Evolutionary conservation across 2,888 invertebrate species (phyloP).

Genomic region (Dicyrtomina minuta): DNA sequence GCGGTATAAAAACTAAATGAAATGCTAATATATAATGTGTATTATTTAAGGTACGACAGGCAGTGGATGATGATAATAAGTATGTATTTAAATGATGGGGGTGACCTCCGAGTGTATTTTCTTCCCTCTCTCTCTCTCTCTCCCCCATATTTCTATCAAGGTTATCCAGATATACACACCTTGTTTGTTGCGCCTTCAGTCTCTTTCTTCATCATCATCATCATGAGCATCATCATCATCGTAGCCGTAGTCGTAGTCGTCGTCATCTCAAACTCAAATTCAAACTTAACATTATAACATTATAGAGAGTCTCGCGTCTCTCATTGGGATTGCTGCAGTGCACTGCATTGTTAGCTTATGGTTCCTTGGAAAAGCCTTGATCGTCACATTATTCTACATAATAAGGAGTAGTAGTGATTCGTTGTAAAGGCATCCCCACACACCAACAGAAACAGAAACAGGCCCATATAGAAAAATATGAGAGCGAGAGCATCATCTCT

Average conservation of each 20-base stretch:
- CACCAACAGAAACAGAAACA: no score
- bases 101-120: constrained; percentile 21
- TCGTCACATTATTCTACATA: no score
- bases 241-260: no score
- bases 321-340: no score
- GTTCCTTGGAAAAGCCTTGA: no score
- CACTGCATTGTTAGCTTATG: no score
- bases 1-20: background rate
- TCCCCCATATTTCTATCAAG: constrained; percentile 40
- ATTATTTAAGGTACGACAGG: constrained; percentile 1
- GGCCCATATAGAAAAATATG: no score
- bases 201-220: background rate
- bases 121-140: constrained; percentile 12
- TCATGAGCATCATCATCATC: no score
- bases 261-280: background rate
- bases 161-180: constrained; percentile 36
- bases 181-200: constrained; percentile 26
- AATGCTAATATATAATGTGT: constrained; percentile 10
- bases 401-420: no score
- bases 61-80: constrained; percentile 8
- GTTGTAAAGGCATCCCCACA: no score
- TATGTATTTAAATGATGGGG: constrained; percentile 21
- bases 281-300: background rate
- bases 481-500: no score
- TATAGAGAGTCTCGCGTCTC: background rate